phyloP scores from a whole-genome alignment of 1,140 invertebrate species.

The Drosophila burlai region DNA sequence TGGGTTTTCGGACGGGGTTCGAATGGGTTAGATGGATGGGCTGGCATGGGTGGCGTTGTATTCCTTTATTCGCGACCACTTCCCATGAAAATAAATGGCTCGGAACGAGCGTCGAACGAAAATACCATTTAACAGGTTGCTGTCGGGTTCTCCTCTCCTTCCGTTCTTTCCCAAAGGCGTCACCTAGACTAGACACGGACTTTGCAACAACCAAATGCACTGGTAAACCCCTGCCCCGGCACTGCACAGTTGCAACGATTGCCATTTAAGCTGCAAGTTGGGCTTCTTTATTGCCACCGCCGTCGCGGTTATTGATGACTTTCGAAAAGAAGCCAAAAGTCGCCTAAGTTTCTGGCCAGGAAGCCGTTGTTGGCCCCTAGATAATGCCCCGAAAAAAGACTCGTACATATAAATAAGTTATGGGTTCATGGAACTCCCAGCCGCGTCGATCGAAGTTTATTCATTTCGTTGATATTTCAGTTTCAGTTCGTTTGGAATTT shows the following conservation, averaged over 20 bases:
- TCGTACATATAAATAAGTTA: constrained; percentile 30
- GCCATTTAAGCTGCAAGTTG: constrained; percentile 35
- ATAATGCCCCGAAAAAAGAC: constrained; percentile 20
- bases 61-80: constrained; percentile 58
- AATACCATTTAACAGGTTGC: constrained; percentile 48
- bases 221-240: constrained; percentile 18
- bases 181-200: constrained; percentile 68
- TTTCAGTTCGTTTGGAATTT: constrained; percentile 52
- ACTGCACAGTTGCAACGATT: constrained; percentile 44
- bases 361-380: constrained; percentile 38
- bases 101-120: constrained; percentile 50
- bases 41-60: constrained; percentile 28
- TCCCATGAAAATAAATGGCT: constrained; percentile 76
- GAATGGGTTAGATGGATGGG: constrained; percentile 7
- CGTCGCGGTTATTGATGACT: constrained; percentile 56
- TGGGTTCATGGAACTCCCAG: constrained; percentile 46
- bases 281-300: constrained; percentile 31
- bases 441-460: constrained; percentile 34
- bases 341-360: constrained; percentile 39
- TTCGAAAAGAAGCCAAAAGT: constrained; percentile 45
- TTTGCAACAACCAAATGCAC: constrained; percentile 27
- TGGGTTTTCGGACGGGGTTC: constrained; percentile 21
- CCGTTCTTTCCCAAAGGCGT: constrained; percentile 53
- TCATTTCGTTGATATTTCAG: constrained; percentile 22
- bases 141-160: constrained; percentile 16